Percentiles rank a stretch among this genome's conserved stretches.
Evolutionary conservation across 1,140 invertebrate species (phyloP).

Genomic region (Mya arenaria): DNA sequence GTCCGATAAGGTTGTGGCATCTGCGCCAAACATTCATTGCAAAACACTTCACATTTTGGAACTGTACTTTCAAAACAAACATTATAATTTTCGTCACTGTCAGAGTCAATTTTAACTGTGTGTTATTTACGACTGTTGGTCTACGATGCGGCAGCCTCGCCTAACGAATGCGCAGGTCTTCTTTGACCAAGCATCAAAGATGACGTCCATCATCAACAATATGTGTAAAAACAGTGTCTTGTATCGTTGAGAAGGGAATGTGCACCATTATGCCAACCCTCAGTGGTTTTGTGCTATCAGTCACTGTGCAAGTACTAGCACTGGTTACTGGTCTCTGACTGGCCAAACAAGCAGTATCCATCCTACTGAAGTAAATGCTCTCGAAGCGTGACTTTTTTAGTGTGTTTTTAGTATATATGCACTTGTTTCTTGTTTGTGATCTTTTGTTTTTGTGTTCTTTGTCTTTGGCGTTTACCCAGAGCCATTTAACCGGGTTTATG

Average conservation of each 20-base stretch:
- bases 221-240: too few species aligned
- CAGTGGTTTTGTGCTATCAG: too few species aligned
- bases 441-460: too few species aligned
- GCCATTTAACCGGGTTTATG: too few species aligned
- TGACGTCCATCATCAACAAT: background rate
- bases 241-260: background rate
- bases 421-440: too few species aligned
- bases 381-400: background rate
- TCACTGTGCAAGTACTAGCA: too few species aligned
- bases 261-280: background rate
- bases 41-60: background rate
- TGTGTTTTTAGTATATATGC: too few species aligned
- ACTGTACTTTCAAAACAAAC: background rate
- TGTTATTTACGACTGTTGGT: too few species aligned
- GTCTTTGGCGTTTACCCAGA: too few species aligned
- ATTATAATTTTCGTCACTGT: background rate
- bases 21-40: background rate
- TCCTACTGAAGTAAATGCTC: slow-evolving; percentile 11
- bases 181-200: background rate
- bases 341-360: slow-evolving; percentile 10
- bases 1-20: background rate
- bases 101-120: background rate
- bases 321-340: too few species aligned
- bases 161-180: too few species aligned
- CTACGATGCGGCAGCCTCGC: too few species aligned